These are phyloP conservation scores for Pristionchus mayeri DNA, from an alignment of 2,888 invertebrate species.

Conservation along the genomic window DNA sequence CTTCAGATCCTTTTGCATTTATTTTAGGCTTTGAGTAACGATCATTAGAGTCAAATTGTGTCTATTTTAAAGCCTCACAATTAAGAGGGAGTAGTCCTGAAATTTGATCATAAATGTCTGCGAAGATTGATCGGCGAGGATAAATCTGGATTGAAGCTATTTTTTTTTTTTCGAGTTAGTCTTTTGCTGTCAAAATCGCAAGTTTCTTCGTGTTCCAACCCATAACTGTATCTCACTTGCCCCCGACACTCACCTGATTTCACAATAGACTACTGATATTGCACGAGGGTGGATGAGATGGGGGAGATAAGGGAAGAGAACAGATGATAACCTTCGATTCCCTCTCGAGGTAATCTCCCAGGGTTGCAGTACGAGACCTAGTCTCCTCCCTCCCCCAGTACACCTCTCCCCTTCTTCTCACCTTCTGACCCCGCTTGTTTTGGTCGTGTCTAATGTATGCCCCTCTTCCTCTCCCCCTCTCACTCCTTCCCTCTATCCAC, in stretches of 20 bases:
- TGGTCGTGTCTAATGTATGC: no score
- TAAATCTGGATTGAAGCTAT: background rate
- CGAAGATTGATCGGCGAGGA: background rate
- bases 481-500: no score
- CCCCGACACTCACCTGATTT: background rate
- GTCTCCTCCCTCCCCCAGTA: no score
- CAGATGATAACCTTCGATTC: background rate
- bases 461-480: background rate
- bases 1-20: slow-evolving; percentile 54
- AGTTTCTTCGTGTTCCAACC: no score
- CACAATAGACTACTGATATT: background rate
- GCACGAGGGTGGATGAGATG: background rate
- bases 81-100: background rate
- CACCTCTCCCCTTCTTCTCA: background rate
- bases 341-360: background rate
- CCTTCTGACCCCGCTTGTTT: background rate
- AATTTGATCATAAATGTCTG: slow-evolving; percentile 8
- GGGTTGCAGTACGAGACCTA: background rate
- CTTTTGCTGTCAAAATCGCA: no score
- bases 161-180: no score
- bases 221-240: no score
- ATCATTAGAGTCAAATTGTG: background rate
- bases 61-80: background rate
- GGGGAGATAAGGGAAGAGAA: background rate
- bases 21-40: slow-evolving; percentile 7